Evolutionary conservation across 2,113 vertebrate genomes (phyloP).

Genomic region (Campylomormyrus tamandua): DNA sequence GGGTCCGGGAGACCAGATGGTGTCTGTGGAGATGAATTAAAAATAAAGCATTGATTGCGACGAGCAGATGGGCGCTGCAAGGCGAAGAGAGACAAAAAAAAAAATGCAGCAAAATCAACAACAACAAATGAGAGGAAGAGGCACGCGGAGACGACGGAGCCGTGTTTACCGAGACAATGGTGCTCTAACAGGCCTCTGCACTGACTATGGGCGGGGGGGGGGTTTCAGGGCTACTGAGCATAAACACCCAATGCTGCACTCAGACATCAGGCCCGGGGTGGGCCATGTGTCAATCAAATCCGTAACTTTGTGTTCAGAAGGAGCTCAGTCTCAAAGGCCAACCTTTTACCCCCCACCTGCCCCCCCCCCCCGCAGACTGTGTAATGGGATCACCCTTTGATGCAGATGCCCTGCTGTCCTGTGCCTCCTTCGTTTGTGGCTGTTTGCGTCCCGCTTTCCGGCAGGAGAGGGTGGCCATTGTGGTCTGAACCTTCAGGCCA

Average conservation of each 20-base stretch:
- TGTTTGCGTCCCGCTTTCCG: slow-evolving; percentile 25
- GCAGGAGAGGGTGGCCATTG: slow-evolving; percentile 32
- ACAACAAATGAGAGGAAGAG: background rate
- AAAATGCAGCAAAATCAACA: background rate
- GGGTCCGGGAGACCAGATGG: slow-evolving; percentile 36
- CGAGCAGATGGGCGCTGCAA: slow-evolving; percentile 43
- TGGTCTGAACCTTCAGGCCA: slow-evolving; percentile 25
- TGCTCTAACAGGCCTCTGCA: background rate
- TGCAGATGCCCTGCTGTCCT: background rate
- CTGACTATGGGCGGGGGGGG: background rate
- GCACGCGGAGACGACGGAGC: background rate
- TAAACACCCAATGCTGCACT: background rate
- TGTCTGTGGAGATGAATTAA: slow-evolving; percentile 38
- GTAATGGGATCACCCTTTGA: slow-evolving; percentile 27
- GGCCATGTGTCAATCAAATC: background rate
- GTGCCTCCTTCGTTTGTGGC: slow-evolving; percentile 25
- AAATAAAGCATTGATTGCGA: slow-evolving; percentile 35
- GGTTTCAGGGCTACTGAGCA: background rate
- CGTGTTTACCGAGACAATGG: background rate
- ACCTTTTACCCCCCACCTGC: background rate
- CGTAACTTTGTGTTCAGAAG: background rate
- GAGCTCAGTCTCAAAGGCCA: background rate
- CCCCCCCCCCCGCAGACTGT: background rate
- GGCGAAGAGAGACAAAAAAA: background rate
- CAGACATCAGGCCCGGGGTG: background rate